Base-by-base conservation (phyloP, 2,113 vertebrate genomes). In the Galemys pyrenaicus region DNA sequence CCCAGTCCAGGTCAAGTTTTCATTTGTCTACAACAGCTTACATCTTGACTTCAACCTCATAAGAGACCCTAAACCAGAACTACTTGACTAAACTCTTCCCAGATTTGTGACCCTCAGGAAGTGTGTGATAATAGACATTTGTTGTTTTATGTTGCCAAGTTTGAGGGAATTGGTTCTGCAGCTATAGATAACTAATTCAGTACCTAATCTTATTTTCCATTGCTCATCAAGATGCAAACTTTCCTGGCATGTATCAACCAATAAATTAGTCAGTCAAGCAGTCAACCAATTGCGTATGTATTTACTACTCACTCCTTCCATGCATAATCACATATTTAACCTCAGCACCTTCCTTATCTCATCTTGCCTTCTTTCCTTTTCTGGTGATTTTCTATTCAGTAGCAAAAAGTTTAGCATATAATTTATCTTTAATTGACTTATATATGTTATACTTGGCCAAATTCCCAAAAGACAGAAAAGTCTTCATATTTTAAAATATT, bases 401-500 rank as follows among this genome's bases (percentile, higher is more conserved):
- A 91, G 9, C 68, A 84, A n/a, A 68, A 4, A 91, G 16, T 51
- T 81, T 12, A 84, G 77, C 44, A 71, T 37, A 82, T 35, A 73
- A 54, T 74, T 62, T 91, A 88, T 12, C 54, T 75, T 96, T 92
- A 84, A 84, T 75, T 94, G 91, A 46, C 79, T 94, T 80, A 39
- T 73, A 74, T 77, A 49, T 84, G 46, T 90, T 90, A 16, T 46
- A 74, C 68, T 75, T 95, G 89, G 79, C 44, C 58, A 71, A 86
- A 10, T 91, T 91, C 35, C 65, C 35, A 30, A 89, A 94, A 58
- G 70, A 17, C 62, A 89, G n/a, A 41, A 60, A 46, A 70, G 39
- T 56, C 78, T 92, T 94, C 56, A 70, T 71, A 79, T 86, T 94
- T 82, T 62, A 56, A 96, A 92, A 77, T 94, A 71, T 92, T 92